Evolutionary conservation across 2,888 invertebrate species (phyloP), one percentile per base, ranked within the genome.

Genomic region (Eremobia ochroleuca): DNA sequence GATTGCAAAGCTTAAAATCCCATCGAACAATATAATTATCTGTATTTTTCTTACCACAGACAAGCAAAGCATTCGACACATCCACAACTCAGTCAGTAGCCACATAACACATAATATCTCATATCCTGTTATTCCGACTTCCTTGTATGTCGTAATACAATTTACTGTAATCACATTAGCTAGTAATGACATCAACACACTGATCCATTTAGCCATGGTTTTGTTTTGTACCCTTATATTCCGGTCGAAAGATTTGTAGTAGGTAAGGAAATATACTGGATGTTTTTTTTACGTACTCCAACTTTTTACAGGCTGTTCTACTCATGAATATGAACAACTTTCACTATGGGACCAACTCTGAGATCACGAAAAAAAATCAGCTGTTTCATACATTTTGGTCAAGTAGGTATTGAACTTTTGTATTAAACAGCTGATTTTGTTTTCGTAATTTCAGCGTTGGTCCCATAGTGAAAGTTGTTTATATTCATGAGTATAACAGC

Each of bases 81-180:
- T 86, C 59, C 43, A 70, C 81, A 81, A 77, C 61, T 77, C 73
- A 59, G 72, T 76, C 81, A 69, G 74, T 67, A 68, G 77, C 80
- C 72, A 81, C 79, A 79, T 79, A 87, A 86, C 85, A 83, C 87
- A 90, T 92, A 92, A 94, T 93, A 89, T 90, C 79, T 82, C 83
- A 85, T 90, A 92, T 93, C 93, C 94, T 93, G 94, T 92, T 92
- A 91, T 93, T 88, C 87, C 79, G 64, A 92, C 92, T 93, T 93
- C 93, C 93, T 91, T 74, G 78, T 85, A 70, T 90, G 91, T 90
- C 88, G 92, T 96, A 95, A 95, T 93, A 93, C 94, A 94, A 94
- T 95, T 95, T 94, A 90, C 93, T 91, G 90, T 95, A 95, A 96
- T 95, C 92, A 92, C 91, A 94, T 96, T 95, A 96, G 87, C 89